Conservation (phyloP, 2,797 vertebrate species). For the Huso huso region DNA sequence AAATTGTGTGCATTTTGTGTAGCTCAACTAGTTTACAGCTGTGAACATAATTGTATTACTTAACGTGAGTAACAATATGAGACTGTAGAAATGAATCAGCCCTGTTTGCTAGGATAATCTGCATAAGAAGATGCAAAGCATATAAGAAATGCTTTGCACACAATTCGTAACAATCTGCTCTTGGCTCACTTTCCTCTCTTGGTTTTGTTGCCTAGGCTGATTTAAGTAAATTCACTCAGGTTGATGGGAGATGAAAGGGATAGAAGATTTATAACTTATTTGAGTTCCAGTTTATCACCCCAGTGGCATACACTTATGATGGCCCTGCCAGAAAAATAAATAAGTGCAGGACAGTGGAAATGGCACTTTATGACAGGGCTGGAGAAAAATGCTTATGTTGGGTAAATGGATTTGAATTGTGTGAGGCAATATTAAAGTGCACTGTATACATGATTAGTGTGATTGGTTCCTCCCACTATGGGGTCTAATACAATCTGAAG, state of each 20-base stretch:
- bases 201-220: slow-evolving; percentile 36
- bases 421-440: slow-evolving; percentile 56
- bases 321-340: slow-evolving; percentile 72
- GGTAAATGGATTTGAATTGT: slow-evolving; percentile 66
- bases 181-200: slow-evolving; percentile 24
- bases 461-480: slow-evolving; percentile 51
- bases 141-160: neutral
- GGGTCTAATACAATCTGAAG: slow-evolving; percentile 45
- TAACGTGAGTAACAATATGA: no score
- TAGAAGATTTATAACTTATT: slow-evolving; percentile 60
- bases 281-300: slow-evolving; percentile 64
- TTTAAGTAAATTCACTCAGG: slow-evolving; percentile 49
- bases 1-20: neutral
- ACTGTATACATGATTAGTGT: slow-evolving; percentile 54
- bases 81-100: neutral
- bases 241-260: slow-evolving; percentile 48
- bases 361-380: slow-evolving; percentile 58
- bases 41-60: no score
- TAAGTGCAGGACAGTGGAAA: slow-evolving; percentile 56
- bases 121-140: neutral
- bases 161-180: neutral
- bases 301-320: slow-evolving; percentile 60
- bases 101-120: neutral
- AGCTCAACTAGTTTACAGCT: no score
- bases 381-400: slow-evolving; percentile 61